Evolutionary conservation across 2,888 invertebrate genomes (phyloP).

Genomic region (Stenoptilia bipunctidactyla): DNA sequence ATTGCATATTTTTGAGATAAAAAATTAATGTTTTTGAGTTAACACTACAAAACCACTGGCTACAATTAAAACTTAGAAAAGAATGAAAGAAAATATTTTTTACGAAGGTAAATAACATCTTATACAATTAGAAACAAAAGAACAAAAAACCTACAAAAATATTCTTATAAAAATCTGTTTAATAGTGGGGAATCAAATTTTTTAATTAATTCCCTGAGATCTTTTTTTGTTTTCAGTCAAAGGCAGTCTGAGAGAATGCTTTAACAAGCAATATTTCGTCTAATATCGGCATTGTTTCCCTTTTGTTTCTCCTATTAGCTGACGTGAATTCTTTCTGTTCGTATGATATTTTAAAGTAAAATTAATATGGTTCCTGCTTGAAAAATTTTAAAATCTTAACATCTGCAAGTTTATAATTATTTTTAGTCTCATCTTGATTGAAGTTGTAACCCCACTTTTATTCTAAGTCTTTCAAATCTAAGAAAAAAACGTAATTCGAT

Average conservation of each 20-base stretch:
- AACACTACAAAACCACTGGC: no score
- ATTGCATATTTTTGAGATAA: no score
- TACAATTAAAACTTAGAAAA: no score
- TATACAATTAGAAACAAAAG: no score
- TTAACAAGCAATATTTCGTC: neutral
- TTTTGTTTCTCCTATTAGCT: slow-evolving; percentile 2
- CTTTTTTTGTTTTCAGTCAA: slow-evolving; percentile 3
- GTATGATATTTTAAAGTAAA: slow-evolving; percentile 1
- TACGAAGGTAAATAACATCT: no score
- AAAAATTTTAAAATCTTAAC: slow-evolving; percentile 7
- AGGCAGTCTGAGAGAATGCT: slow-evolving; percentile 1
- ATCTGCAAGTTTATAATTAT: slow-evolving; percentile 4
- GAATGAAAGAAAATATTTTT: no score
- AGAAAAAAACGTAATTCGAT: slow-evolving; percentile 13
- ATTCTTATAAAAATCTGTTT: slow-evolving; percentile 1
- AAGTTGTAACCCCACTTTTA: slow-evolving; percentile 10
- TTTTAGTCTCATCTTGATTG: slow-evolving; percentile 6
- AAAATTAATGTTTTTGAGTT: no score
- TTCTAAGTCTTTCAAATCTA: slow-evolving; percentile 15
- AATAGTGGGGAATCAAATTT: slow-evolving; percentile 3
- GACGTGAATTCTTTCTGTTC: neutral
- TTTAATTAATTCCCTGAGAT: neutral
- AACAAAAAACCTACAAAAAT: neutral
- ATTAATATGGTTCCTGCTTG: slow-evolving; percentile 2
- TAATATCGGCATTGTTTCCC: slow-evolving; percentile 1